Conservation (phyloP, 2,888 invertebrate species). For the Tryphoninae sp. region DNA sequence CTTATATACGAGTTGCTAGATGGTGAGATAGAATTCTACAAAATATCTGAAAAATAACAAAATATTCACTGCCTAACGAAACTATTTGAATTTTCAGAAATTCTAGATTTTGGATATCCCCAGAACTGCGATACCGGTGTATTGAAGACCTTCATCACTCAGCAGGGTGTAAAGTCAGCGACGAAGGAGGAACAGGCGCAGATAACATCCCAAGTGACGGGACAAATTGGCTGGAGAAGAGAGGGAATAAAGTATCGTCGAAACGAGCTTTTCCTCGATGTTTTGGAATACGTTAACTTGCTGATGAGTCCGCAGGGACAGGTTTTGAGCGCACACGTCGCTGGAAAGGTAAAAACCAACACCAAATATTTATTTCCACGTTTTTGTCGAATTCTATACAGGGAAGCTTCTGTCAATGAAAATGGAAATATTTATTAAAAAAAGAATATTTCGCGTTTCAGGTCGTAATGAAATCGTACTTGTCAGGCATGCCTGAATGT, state of each 20-base stretch:
- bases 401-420: neutral
- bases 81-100: slow-evolving; percentile 49
- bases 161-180: slow-evolving; percentile 99
- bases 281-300: slow-evolving; percentile 98
- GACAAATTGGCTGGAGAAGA: slow-evolving; percentile 99
- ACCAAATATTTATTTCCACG: neutral
- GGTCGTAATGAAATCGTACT: slow-evolving; percentile 99
- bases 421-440: slow-evolving; percentile 1
- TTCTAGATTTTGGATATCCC: slow-evolving; percentile 98
- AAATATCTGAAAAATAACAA: slow-evolving; percentile 11
- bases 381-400: too few relatives aligned
- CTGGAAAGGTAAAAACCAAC: slow-evolving; percentile 87
- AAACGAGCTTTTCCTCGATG: slow-evolving; percentile 99
- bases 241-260: slow-evolving; percentile 99
- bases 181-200: slow-evolving; percentile 99
- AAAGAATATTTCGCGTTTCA: slow-evolving; percentile 58
- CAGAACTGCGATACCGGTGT: slow-evolving; percentile 99
- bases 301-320: slow-evolving; percentile 99
- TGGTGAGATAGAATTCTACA: slow-evolving; percentile 83
- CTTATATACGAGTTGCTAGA: slow-evolving; percentile 99
- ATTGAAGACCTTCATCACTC: slow-evolving; percentile 99
- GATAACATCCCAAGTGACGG: slow-evolving; percentile 98
- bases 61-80: slow-evolving; percentile 68
- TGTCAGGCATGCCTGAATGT: slow-evolving; percentile 99
- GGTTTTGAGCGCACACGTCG: slow-evolving; percentile 99